Evolutionary conservation across 2,888 invertebrate species (phyloP).

Genomic region (Noctua fimbriata): DNA sequence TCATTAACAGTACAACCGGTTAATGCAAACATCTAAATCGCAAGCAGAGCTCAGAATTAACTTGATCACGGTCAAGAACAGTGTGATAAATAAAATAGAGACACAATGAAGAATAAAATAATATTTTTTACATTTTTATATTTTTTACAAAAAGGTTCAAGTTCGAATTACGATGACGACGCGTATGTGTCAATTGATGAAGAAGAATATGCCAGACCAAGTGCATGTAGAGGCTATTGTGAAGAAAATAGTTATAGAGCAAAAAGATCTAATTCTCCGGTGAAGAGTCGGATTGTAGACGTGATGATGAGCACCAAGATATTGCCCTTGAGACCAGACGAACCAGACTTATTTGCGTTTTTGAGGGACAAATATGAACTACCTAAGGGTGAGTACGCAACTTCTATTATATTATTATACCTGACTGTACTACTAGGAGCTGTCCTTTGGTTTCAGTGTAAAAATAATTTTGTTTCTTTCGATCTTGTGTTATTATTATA

Average conservation of each 20-base stretch:
- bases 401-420: background rate
- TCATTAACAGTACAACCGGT: constrained; percentile 66
- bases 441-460: background rate
- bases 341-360: constrained; percentile 77
- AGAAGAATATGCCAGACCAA: constrained; percentile 72
- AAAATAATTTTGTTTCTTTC: background rate
- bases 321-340: constrained; percentile 72
- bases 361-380: constrained; percentile 81
- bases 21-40: constrained; percentile 42
- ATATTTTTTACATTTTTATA: constrained; percentile 49
- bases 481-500: background rate
- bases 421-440: background rate
- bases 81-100: constrained; percentile 35
- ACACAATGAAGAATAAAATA: constrained; percentile 51
- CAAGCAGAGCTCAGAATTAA: constrained; percentile 60
- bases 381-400: constrained; percentile 79
- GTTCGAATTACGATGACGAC: constrained; percentile 65
- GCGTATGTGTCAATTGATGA: constrained; percentile 66
- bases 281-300: constrained; percentile 79
- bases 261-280: constrained; percentile 64
- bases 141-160: constrained; percentile 48
- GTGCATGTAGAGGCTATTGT: constrained; percentile 71
- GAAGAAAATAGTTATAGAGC: constrained; percentile 67
- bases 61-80: constrained; percentile 68
- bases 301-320: constrained; percentile 79